Conservation (phyloP, 2,113 vertebrate species). For the Bambusicola thoracicus region DNA sequence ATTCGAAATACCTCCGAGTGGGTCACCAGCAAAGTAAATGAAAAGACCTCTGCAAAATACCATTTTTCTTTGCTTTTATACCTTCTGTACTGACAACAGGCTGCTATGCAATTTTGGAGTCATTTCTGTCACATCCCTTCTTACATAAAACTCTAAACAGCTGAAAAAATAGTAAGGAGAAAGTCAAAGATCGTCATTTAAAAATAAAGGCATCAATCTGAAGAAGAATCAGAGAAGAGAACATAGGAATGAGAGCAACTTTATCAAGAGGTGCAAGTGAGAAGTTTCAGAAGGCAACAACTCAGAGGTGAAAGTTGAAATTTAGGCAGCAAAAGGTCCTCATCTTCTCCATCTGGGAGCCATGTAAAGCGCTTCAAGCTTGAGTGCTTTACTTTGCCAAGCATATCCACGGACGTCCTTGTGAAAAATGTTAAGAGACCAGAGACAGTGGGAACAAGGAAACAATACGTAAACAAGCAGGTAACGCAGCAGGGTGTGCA, state of each 20-base stretch:
- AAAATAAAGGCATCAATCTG: not conserved
- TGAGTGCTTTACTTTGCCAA: not conserved
- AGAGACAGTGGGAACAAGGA: not conserved
- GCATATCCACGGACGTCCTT: not conserved
- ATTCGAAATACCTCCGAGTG: not conserved
- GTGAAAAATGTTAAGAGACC: not conserved
- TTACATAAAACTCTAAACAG: not conserved
- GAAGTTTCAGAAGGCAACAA: not conserved
- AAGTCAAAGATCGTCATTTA: not conserved
- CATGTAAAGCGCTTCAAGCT: not conserved
- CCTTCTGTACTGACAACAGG: not conserved
- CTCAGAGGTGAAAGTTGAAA: not conserved
- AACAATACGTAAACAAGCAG: not conserved
- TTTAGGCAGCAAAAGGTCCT: not conserved
- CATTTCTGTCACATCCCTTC: not conserved
- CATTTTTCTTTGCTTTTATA: not conserved
- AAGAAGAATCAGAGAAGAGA: not conserved
- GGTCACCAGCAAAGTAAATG: not conserved
- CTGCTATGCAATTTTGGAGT: not conserved
- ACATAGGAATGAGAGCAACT: fast-evolving
- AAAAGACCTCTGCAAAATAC: not conserved
- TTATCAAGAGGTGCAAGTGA: not conserved
- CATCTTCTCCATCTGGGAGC: not conserved
- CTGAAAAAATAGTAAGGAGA: not conserved
- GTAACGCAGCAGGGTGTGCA: fast-evolving